A percentile compares a stretch with the other conserved stretches of the same genome.
These are phyloP conservation scores for Beaufortia kweichowensis DNA, from an alignment of 2,113 vertebrate species.

Conservation along the genomic window DNA sequence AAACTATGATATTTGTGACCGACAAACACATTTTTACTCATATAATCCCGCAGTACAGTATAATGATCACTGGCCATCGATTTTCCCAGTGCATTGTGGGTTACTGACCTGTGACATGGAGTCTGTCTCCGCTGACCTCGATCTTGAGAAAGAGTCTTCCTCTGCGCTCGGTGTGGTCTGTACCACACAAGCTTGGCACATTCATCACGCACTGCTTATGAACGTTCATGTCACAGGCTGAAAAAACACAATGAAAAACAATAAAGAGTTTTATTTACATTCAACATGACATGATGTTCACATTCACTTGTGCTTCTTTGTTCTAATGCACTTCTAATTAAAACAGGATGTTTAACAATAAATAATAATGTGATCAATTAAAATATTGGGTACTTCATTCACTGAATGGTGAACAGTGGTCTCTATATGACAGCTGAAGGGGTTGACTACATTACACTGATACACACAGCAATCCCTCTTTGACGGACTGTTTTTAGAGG, in stretches of 20 bases:
- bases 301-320: not conserved
- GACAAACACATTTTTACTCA: not conserved
- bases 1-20: too few relatives aligned
- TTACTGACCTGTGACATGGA: slow-evolving; percentile 87
- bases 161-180: slow-evolving; percentile 93
- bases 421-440: too few relatives aligned
- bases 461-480: slow-evolving; percentile 12
- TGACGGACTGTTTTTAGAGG: slow-evolving; percentile 9
- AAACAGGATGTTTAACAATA: not conserved
- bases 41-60: not conserved
- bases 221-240: slow-evolving; percentile 97
- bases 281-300: not conserved
- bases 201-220: slow-evolving; percentile 97
- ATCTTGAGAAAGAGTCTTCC: slow-evolving; percentile 93
- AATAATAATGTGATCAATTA: too few relatives aligned
- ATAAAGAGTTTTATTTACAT: not conserved
- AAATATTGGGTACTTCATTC: too few relatives aligned
- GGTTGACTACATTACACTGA: too few relatives aligned
- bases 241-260: slow-evolving; percentile 28
- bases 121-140: slow-evolving; percentile 84
- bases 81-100: not conserved
- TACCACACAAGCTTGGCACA: slow-evolving; percentile 94
- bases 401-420: too few relatives aligned
- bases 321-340: not conserved
- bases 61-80: not conserved